phyloP scores from a whole-genome alignment of 1,140 invertebrate genomes.

The Venturia canescens region DNA sequence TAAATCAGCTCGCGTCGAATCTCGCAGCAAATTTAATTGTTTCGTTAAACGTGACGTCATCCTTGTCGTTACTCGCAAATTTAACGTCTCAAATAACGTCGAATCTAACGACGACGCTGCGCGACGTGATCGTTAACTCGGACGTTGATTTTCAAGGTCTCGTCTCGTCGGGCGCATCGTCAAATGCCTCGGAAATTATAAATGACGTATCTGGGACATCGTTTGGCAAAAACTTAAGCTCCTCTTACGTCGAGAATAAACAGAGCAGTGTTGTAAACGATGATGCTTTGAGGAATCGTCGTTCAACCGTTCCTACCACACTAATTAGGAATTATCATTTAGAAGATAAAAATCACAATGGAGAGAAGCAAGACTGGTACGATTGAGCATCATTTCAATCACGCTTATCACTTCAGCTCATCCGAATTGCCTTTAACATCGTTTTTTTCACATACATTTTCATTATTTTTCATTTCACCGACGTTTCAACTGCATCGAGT shows the following conservation, averaged over 20 bases:
- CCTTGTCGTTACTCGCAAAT: slow-evolving; percentile 52
- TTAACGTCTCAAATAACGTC: slow-evolving; percentile 62
- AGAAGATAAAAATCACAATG: neutral
- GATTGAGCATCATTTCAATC: slow-evolving; percentile 3
- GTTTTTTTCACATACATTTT: neutral
- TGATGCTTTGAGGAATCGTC: slow-evolving; percentile 35
- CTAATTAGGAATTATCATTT: slow-evolving; percentile 30
- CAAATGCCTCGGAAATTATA: slow-evolving; percentile 37
- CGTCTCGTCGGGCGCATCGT: neutral
- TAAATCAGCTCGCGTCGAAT: slow-evolving; percentile 54
- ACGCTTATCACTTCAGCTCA: too few species aligned
- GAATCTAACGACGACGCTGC: slow-evolving; percentile 59
- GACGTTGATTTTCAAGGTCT: slow-evolving; percentile 30
- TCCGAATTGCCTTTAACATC: neutral
- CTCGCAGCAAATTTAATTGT: slow-evolving; percentile 56
- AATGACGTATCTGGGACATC: slow-evolving; percentile 19
- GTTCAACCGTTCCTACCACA: slow-evolving; percentile 32
- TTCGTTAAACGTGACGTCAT: slow-evolving; percentile 56
- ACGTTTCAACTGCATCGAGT: neutral
- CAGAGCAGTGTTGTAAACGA: neutral
- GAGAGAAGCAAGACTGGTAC: slow-evolving; percentile 36
- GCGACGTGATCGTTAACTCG: slow-evolving; percentile 39
- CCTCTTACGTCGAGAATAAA: slow-evolving; percentile 14
- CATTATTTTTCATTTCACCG: neutral
- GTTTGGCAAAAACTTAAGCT: slow-evolving; percentile 13